Conservation (phyloP, 2,888 invertebrate species). For the Plutella xylostella region DNA sequence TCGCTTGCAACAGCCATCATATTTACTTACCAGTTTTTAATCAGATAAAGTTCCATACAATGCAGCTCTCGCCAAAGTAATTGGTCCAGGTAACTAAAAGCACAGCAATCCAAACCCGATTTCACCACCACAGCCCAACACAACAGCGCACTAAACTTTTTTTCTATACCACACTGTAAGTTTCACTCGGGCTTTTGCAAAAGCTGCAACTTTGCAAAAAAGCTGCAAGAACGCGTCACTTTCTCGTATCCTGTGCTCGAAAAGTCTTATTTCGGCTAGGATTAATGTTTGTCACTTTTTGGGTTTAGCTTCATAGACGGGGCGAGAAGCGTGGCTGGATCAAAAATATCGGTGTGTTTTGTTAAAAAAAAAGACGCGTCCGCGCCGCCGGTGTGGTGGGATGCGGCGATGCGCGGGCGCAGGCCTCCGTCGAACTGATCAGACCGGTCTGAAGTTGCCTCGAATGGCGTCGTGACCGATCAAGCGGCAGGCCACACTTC, state of each 20-base stretch:
- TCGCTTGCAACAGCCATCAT: constrained; percentile 14
- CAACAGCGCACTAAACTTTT: too few species aligned
- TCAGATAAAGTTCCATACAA: constrained; percentile 48
- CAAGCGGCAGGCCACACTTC: constrained; percentile 28
- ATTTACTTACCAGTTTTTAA: constrained; percentile 48
- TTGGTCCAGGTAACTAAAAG: constrained; percentile 32
- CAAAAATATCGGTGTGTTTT: constrained; percentile 1
- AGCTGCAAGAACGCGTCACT: neutral
- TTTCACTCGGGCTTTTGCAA: constrained; percentile 5
- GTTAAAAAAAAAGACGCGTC: constrained; percentile 31
- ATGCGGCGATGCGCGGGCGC: constrained; percentile 45
- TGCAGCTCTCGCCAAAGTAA: constrained; percentile 44
- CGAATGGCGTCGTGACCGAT: constrained; percentile 37
- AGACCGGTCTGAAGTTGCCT: constrained; percentile 52
- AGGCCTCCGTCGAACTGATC: constrained; percentile 56
- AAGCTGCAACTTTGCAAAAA: constrained; percentile 24
- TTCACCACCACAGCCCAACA: constrained; percentile 25
- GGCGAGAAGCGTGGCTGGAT: too few species aligned
- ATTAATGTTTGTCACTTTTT: too few species aligned
- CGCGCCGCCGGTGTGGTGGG: constrained; percentile 23
- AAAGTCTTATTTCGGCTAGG: constrained; percentile 18
- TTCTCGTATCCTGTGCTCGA: neutral
- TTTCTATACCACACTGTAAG: constrained; percentile 28
- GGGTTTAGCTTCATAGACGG: too few species aligned
- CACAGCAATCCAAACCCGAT: constrained; percentile 35